phyloP scores from a whole-genome alignment of 2,113 vertebrate species.

The Fulica atra region DNA sequence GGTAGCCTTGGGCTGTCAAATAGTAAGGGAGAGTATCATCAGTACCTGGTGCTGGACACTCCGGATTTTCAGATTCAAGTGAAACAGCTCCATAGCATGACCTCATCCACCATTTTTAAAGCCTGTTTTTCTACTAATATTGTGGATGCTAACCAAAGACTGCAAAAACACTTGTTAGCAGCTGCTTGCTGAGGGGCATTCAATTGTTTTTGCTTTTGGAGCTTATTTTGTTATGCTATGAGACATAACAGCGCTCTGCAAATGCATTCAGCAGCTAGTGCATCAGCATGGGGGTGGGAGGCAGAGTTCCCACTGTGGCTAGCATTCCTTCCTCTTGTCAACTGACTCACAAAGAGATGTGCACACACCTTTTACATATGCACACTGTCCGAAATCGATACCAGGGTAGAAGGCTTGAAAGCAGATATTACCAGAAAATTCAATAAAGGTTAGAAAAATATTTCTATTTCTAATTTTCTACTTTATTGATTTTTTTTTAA shows the following conservation, averaged over 20 bases:
- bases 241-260: neutral
- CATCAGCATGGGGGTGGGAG: neutral
- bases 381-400: neutral
- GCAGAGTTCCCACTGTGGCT: neutral
- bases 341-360: neutral
- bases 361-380: neutral
- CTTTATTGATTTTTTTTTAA: neutral
- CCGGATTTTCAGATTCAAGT: neutral
- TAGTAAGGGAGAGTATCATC: neutral
- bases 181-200: rapidly evolving
- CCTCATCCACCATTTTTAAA: neutral
- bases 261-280: neutral
- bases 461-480: neutral
- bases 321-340: neutral
- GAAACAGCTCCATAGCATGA: neutral
- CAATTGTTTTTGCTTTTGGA: neutral
- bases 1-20: neutral
- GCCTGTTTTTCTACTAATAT: neutral
- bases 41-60: neutral
- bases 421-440: neutral
- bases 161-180: neutral
- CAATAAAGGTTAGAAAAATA: neutral
- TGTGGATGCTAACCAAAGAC: neutral
- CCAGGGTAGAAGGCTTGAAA: neutral
- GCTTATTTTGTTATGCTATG: neutral